These are phyloP conservation scores for Macroramphosus scolopax DNA, from an alignment of 2,797 vertebrate genomes.

Conservation along the genomic window DNA sequence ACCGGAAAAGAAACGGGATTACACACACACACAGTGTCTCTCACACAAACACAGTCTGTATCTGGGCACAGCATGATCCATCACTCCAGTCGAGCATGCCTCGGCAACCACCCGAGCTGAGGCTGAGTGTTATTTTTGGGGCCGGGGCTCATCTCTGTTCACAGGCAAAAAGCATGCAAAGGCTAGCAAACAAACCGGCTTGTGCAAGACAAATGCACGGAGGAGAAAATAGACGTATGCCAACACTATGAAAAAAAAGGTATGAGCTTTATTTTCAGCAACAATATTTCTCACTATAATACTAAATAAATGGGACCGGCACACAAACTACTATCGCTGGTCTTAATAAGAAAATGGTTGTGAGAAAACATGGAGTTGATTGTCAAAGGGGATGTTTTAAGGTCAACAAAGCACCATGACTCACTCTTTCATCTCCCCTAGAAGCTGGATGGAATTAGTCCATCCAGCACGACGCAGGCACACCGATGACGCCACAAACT, in stretches of 20 bases:
- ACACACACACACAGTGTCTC: slow-evolving; percentile 17
- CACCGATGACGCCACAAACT: slow-evolving; percentile 16
- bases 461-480: slow-evolving; percentile 5
- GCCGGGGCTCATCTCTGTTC: slow-evolving; percentile 60
- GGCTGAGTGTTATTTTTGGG: slow-evolving; percentile 74
- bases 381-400: slow-evolving; percentile 8
- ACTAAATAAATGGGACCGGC: not conserved
- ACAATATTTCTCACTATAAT: too few relatives aligned
- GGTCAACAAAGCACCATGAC: slow-evolving; percentile 11
- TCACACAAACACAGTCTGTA: slow-evolving; percentile 46
- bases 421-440: slow-evolving; percentile 13
- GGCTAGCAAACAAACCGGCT: slow-evolving; percentile 35
- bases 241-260: too few relatives aligned
- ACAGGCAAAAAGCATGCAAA: slow-evolving; percentile 56
- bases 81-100: slow-evolving; percentile 60
- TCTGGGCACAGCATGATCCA: slow-evolving; percentile 57
- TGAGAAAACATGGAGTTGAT: not conserved
- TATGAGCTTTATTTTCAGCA: not conserved
- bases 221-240: not conserved
- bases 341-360: not conserved
- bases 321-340: not conserved
- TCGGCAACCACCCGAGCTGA: slow-evolving; percentile 59
- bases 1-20: slow-evolving; percentile 28
- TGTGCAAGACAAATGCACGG: not conserved
- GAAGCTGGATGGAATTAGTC: slow-evolving; percentile 8